These are phyloP conservation scores for Tenrec ecaudatus DNA, from an alignment of 2,113 vertebrate species.

Conservation along the genomic window DNA sequence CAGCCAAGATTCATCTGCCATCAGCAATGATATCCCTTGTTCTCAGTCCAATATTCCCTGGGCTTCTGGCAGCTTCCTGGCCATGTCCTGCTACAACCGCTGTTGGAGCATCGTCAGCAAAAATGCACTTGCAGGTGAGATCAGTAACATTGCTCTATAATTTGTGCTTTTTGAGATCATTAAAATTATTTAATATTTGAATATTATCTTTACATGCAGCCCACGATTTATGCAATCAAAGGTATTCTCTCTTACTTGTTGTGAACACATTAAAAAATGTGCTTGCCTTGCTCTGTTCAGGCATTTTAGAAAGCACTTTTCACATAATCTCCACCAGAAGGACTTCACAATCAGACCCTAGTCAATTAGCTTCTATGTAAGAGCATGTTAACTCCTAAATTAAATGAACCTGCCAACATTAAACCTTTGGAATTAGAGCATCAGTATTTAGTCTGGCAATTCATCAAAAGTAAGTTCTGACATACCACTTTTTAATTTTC, in stretches of 20 bases:
- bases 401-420: not conserved
- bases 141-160: no score
- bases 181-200: not conserved
- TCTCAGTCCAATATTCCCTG: no score
- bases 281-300: not conserved
- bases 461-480: not conserved
- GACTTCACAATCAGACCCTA: not conserved
- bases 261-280: not conserved
- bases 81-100: no score
- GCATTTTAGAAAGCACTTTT: not conserved
- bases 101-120: no score
- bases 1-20: no score
- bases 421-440: slow-evolving; percentile 61
- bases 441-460: not conserved
- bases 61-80: no score
- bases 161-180: not conserved
- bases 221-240: not conserved
- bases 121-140: no score
- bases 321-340: not conserved
- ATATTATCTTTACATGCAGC: slow-evolving; percentile 37
- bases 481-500: not conserved
- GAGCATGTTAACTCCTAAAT: not conserved
- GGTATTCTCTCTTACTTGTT: not conserved
- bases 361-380: not conserved
- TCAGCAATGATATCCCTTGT: no score